A percentile compares a stretch with the other conserved stretches of the same genome.
Evolutionary conservation across 2,888 invertebrate genomes (phyloP).

Genomic region (Dorcus hopei): DNA sequence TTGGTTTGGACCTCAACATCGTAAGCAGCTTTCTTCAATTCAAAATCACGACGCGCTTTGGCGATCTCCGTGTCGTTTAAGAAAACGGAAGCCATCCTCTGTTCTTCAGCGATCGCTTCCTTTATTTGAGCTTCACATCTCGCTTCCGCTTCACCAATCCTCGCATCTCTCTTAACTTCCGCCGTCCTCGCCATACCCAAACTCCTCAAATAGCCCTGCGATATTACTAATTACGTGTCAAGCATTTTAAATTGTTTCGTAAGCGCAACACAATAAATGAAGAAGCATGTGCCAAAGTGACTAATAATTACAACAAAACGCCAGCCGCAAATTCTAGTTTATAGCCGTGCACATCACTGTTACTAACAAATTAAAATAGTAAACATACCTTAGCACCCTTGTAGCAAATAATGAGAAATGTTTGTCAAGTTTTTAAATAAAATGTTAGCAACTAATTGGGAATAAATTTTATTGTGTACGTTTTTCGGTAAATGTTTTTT

Average conservation of each 20-base stretch:
- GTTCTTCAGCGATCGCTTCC: constrained; percentile 95
- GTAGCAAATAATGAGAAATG: constrained; percentile 42
- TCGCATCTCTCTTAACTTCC: constrained; percentile 91
- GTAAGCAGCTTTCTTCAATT: constrained; percentile 94
- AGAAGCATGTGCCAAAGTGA: no score
- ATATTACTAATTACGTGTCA: constrained; percentile 10
- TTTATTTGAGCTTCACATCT: constrained; percentile 87
- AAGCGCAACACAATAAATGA: no score
- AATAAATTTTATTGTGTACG: not conserved
- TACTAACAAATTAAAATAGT: not conserved
- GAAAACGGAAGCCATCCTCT: constrained; percentile 90
- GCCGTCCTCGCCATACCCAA: constrained; percentile 94
- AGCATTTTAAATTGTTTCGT: no score
- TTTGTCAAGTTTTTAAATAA: constrained; percentile 23
- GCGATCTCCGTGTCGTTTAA: constrained; percentile 96
- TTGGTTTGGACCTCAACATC: constrained; percentile 95
- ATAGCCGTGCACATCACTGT: no score
- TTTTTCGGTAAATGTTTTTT: not conserved
- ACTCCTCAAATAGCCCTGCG: constrained; percentile 86
- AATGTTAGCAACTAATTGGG: constrained; percentile 1
- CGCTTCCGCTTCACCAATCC: constrained; percentile 96
- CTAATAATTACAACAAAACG: no score
- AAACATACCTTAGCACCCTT: constrained; percentile 63
- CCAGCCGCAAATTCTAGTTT: no score
- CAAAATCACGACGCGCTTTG: constrained; percentile 94